phyloP scores from a whole-genome alignment of 2,888 invertebrate species.

The Blastobasis adustella region DNA sequence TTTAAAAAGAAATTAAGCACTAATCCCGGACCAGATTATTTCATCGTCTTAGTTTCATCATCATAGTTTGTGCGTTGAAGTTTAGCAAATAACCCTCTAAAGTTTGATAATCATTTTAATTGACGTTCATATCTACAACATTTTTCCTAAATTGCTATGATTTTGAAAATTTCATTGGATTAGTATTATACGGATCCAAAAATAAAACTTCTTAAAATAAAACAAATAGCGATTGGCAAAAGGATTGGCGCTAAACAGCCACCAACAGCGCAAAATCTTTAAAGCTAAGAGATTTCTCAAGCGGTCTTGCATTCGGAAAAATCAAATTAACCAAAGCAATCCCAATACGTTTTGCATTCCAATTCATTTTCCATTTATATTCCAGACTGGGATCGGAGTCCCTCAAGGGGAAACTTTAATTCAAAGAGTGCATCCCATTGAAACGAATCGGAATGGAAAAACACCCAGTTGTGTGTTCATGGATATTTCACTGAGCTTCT shows the following conservation, averaged over 20 bases:
- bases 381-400: slow-evolving; percentile 14
- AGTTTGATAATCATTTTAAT: too few relatives aligned
- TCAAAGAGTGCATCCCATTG: slow-evolving; percentile 19
- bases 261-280: too few relatives aligned
- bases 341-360: slow-evolving; percentile 11
- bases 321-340: slow-evolving; percentile 7
- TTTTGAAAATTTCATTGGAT: too few relatives aligned
- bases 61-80: too few relatives aligned
- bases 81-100: too few relatives aligned
- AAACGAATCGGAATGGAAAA: slow-evolving; percentile 22
- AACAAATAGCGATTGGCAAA: background rate
- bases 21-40: too few relatives aligned
- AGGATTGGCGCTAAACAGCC: background rate
- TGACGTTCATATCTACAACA: too few relatives aligned
- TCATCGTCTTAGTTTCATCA: too few relatives aligned
- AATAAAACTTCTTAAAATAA: background rate
- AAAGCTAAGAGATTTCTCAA: background rate
- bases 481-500: slow-evolving; percentile 4
- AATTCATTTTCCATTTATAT: slow-evolving; percentile 19
- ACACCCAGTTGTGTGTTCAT: slow-evolving; percentile 5
- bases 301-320: background rate
- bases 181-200: too few relatives aligned
- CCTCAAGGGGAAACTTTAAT: slow-evolving; percentile 24
- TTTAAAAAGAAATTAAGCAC: too few relatives aligned
- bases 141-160: too few relatives aligned